A percentile compares a stretch with the other conserved stretches of the same genome.
Evolutionary conservation across 2,797 vertebrate genomes (phyloP).

Genomic region (Kryptolebias ocellatus): DNA sequence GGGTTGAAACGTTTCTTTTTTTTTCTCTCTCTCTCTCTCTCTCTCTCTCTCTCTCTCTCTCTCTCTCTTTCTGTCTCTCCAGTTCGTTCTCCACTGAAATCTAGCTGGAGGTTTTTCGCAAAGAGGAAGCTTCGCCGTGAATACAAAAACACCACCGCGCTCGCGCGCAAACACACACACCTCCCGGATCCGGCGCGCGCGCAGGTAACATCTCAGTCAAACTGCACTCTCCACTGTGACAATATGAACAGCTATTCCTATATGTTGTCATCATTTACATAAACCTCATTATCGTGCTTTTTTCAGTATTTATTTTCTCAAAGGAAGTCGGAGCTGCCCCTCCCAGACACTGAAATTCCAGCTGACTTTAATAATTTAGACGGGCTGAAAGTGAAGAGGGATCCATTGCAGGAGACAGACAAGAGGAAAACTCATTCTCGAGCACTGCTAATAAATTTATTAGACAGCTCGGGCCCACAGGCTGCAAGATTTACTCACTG

Average conservation of each 20-base stretch:
- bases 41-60: too few relatives aligned
- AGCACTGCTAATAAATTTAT: slow-evolving; percentile 46
- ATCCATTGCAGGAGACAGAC: slow-evolving; percentile 21
- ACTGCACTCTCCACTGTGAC: slow-evolving; percentile 24
- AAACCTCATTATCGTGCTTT: slow-evolving; percentile 25
- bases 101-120: slow-evolving; percentile 48
- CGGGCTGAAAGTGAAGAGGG: slow-evolving; percentile 13
- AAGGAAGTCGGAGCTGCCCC: slow-evolving; percentile 17
- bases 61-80: background rate
- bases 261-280: slow-evolving; percentile 22
- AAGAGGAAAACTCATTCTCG: slow-evolving; percentile 21
- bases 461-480: slow-evolving; percentile 45
- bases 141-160: slow-evolving; percentile 43
- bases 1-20: slow-evolving; percentile 56
- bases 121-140: slow-evolving; percentile 29
- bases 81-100: slow-evolving; percentile 51
- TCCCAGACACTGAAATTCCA: slow-evolving; percentile 26
- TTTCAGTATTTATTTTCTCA: slow-evolving; percentile 28
- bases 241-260: slow-evolving; percentile 12
- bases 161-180: background rate
- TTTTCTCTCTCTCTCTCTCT: too few relatives aligned
- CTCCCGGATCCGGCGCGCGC: slow-evolving; percentile 1
- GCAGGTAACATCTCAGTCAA: slow-evolving; percentile 28
- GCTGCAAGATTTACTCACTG: slow-evolving; percentile 45
- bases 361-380: slow-evolving; percentile 44